Evolutionary conservation across 2,888 invertebrate species (phyloP), one percentile per base, ranked within the genome.

Genomic region (Apotomis betuletana): DNA sequence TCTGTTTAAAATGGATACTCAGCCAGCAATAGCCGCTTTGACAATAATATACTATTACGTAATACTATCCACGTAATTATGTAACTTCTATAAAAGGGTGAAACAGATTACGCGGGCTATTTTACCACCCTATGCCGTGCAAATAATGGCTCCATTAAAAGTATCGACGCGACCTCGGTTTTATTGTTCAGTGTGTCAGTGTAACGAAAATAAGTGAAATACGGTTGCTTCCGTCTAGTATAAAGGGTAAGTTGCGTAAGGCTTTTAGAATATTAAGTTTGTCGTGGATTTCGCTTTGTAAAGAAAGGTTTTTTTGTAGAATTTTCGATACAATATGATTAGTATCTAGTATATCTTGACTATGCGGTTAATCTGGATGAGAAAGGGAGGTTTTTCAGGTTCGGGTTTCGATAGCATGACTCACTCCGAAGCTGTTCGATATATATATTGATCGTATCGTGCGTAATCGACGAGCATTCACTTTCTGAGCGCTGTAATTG

Each of bases 131-230:
- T 62, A 41, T 71, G 41, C 41, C 65, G 69, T 65, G 67, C 69
- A 38, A 70, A 67, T 74, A 74, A 60, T 70, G 49, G 62, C 67
- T 65, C 60, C 44, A 64, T 70, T 64, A 38, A 46, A 58, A 27
- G n/a, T 49, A 72, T 72, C 67, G 67, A 59, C 62, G n/a, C 51
- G 70, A 63, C 73, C 75, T 69, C 69, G 69, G 76, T 73, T 68
- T 49, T 67, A 69, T 74, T 75, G 71, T 73, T 75, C 73, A 76
- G 61, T 76, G 67, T 76, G 74, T 73, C 74, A 74, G 60, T 73
- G 59, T 69, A 59, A 73, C 70, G 61, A 74, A 76, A 73, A 76
- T 70, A 67, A 68, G 52, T 75, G 67, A 52, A 55, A 62, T 58
- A 64, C n/a, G 74, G 74, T 74, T 55, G 71, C 75, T 77, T 78